Evolutionary conservation across 1,140 invertebrate species (phyloP).

Genomic region (Dreissena polymorpha): DNA sequence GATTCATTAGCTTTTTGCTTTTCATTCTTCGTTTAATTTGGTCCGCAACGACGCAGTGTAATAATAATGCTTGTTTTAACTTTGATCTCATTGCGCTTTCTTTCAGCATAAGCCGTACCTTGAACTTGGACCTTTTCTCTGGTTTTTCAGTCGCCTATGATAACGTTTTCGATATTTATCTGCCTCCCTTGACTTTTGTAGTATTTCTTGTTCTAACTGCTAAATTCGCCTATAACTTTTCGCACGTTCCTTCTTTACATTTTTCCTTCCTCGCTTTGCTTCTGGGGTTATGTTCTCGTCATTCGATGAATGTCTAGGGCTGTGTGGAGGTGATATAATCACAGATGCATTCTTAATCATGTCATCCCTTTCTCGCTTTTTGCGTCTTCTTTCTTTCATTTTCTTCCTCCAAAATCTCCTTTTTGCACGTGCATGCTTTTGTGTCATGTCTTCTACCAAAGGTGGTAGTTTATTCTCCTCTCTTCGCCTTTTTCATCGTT

Average conservation of each 20-base stretch:
- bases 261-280: background rate
- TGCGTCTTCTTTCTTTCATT: background rate
- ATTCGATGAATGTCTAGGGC: background rate
- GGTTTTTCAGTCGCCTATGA: conserved; percentile 7
- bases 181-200: background rate
- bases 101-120: conserved; percentile 1
- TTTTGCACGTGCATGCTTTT: background rate
- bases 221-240: background rate
- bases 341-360: conserved; percentile 1
- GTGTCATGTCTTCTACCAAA: background rate
- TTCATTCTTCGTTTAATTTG: conserved; percentile 25
- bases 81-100: conserved; percentile 29
- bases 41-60: conserved; percentile 28
- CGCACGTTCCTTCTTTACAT: background rate
- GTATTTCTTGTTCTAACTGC: background rate
- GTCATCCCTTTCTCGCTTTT: background rate
- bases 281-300: background rate
- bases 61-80: conserved; percentile 17
- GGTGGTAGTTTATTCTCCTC: background rate
- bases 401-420: background rate
- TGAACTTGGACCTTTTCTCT: conserved; percentile 7
- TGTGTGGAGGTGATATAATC: background rate
- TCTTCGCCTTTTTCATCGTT: background rate
- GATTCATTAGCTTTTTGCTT: conserved; percentile 23
- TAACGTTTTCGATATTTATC: conserved; percentile 9